Evolutionary conservation across 2,888 invertebrate genomes (phyloP).

Genomic region (Caenorhabditis parvicauda): DNA sequence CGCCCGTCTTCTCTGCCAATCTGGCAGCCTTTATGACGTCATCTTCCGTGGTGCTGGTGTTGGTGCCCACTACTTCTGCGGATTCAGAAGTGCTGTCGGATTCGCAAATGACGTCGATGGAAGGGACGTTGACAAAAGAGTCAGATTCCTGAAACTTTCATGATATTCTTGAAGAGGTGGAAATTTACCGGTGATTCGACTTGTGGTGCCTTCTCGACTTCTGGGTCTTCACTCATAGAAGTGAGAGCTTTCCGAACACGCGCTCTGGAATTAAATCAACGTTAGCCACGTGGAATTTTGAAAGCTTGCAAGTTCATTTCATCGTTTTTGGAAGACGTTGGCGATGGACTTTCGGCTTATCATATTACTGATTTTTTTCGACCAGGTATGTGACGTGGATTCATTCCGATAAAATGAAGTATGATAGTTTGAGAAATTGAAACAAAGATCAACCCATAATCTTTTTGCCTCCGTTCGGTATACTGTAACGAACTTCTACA

Average conservation of each 20-base stretch:
- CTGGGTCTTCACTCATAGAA: conserved; percentile 15
- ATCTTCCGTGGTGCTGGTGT: conserved; percentile 3
- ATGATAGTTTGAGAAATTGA: no score
- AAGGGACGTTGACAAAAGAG: conserved; percentile 22
- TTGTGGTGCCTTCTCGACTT: not conserved
- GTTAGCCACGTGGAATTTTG: no score
- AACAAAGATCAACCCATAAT: no score
- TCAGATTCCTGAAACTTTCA: not conserved
- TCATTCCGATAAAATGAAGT: no score
- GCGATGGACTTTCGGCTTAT: no score
- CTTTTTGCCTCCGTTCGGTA: no score
- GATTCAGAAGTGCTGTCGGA: conserved; percentile 5
- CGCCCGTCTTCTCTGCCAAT: not conserved
- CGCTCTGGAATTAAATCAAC: conserved; percentile 10
- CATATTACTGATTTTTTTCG: no score
- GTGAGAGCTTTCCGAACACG: conserved; percentile 23
- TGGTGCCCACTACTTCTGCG: not conserved
- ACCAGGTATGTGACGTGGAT: no score
- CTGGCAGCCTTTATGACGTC: no score
- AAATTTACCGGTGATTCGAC: conserved; percentile 12
- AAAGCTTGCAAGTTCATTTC: no score
- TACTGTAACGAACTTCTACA: no score
- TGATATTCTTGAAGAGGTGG: not conserved
- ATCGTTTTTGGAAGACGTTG: no score
- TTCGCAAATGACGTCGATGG: conserved; percentile 25